Evolutionary conservation across 2,888 invertebrate species (phyloP).

Genomic region (Drosophila vallismaia): DNA sequence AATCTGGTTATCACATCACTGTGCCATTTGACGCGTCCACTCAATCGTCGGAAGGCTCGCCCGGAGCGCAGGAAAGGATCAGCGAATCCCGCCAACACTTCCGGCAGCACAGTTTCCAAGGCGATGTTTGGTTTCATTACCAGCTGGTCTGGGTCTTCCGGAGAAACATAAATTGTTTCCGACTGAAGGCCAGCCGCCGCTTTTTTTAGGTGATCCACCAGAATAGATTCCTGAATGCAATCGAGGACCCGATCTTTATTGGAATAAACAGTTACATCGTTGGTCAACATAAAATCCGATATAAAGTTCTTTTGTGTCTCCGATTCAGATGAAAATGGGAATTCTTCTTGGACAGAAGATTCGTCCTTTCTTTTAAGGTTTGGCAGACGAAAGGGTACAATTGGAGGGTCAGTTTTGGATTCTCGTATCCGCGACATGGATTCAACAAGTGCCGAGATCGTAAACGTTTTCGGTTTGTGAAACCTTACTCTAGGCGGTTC

Average conservation of each 20-base stretch:
- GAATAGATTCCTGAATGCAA: slow-evolving; percentile 42
- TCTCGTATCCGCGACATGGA: slow-evolving; percentile 21
- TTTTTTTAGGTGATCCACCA: slow-evolving; percentile 78
- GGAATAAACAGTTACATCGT: slow-evolving; percentile 44
- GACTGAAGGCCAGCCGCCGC: slow-evolving; percentile 86
- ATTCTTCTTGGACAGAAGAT: background rate
- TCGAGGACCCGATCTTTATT: slow-evolving; percentile 28
- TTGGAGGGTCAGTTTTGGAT: background rate
- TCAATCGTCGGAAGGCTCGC: slow-evolving; percentile 78
- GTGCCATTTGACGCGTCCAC: slow-evolving; percentile 64
- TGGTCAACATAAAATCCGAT: slow-evolving; percentile 47
- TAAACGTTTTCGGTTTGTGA: background rate
- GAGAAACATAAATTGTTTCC: slow-evolving; percentile 84
- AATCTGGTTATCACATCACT: background rate
- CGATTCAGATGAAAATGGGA: background rate
- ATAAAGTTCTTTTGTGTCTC: slow-evolving; percentile 47
- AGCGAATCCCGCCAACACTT: slow-evolving; percentile 83
- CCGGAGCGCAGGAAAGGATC: slow-evolving; percentile 81
- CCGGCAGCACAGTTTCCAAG: slow-evolving; percentile 85
- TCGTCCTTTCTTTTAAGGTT: background rate
- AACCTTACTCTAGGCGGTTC: background rate
- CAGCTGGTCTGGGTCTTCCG: slow-evolving; percentile 84
- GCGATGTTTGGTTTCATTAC: slow-evolving; percentile 84
- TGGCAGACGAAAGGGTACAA: background rate
- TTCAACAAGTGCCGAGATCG: background rate